These are phyloP conservation scores for Tapirus indicus DNA, from an alignment of 2,797 vertebrate genomes.

Conservation along the genomic window DNA sequence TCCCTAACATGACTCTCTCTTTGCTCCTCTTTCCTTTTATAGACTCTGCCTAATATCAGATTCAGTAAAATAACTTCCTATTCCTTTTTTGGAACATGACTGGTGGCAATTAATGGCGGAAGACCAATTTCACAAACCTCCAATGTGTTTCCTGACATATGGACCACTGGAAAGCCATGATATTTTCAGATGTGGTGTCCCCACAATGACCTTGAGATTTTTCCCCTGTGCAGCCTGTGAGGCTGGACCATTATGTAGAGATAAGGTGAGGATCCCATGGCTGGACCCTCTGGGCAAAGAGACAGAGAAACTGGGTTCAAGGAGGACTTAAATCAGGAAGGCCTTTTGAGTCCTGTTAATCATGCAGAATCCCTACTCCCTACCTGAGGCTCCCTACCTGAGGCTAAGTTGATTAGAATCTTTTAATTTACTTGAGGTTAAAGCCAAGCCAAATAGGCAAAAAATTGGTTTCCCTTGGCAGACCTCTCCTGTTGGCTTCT, in stretches of 20 bases:
- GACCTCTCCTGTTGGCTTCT: neutral
- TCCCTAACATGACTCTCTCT: neutral
- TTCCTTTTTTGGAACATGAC: neutral
- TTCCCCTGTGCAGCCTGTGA: neutral
- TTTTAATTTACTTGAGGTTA: neutral
- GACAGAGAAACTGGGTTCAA: neutral
- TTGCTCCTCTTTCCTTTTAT: neutral
- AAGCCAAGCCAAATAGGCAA: neutral
- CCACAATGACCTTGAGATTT: neutral
- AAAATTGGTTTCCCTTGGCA: neutral
- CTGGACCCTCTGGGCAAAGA: neutral
- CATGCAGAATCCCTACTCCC: neutral
- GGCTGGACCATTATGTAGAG: neutral
- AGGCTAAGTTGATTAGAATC: neutral
- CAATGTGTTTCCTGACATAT: neutral
- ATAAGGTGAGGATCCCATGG: neutral
- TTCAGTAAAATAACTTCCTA: neutral
- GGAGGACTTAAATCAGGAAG: neutral
- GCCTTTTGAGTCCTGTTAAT: neutral
- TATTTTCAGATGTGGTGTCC: neutral
- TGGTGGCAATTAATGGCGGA: neutral
- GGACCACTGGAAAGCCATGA: neutral
- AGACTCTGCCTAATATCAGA: neutral
- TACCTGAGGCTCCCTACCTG: neutral
- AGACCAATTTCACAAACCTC: neutral